Percentiles rank a stretch among this genome's conserved stretches.
These are phyloP conservation scores for Drosophila kambysellisi DNA, from an alignment of 2,888 invertebrate species.

Conservation along the genomic window DNA sequence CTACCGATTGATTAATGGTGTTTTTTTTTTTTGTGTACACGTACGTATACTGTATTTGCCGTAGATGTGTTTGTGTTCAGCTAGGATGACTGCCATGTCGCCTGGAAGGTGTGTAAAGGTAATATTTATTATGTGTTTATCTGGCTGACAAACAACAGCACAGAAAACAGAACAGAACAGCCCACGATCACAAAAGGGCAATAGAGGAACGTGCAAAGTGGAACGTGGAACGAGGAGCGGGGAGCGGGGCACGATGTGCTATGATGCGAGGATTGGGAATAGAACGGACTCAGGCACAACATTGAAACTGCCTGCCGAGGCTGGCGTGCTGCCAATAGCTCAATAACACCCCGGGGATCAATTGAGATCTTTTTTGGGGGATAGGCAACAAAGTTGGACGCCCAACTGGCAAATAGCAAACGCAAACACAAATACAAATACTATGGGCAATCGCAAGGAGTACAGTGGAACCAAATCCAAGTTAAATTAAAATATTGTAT, in stretches of 20 bases:
- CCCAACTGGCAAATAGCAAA: slow-evolving; percentile 13
- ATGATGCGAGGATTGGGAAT: slow-evolving; percentile 23
- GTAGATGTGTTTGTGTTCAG: slow-evolving; percentile 1
- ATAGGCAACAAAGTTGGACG: slow-evolving; percentile 46
- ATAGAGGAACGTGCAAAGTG: slow-evolving; percentile 14
- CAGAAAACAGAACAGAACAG: slow-evolving; percentile 27
- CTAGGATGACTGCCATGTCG: slow-evolving; percentile 35
- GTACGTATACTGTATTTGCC: not conserved
- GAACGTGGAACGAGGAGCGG: not conserved
- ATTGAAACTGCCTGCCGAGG: slow-evolving; percentile 21
- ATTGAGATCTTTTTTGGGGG: slow-evolving; percentile 72
- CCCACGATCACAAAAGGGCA: slow-evolving; percentile 48
- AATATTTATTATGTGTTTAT: slow-evolving; percentile 77
- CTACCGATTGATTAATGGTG: not conserved
- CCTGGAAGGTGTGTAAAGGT: slow-evolving; percentile 67
- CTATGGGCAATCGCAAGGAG: slow-evolving; percentile 21
- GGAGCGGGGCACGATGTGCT: not conserved
- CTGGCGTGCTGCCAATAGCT: slow-evolving; percentile 75
- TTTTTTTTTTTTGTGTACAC: slow-evolving; percentile 3
- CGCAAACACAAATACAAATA: not conserved
- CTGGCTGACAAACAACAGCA: slow-evolving; percentile 58
- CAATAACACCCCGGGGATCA: slow-evolving; percentile 79
- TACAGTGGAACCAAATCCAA: slow-evolving; percentile 13
- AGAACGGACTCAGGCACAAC: slow-evolving; percentile 16
- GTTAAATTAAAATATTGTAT: not conserved